phyloP scores from a whole-genome alignment of 2,888 invertebrate genomes.

The Thecophora atra region DNA sequence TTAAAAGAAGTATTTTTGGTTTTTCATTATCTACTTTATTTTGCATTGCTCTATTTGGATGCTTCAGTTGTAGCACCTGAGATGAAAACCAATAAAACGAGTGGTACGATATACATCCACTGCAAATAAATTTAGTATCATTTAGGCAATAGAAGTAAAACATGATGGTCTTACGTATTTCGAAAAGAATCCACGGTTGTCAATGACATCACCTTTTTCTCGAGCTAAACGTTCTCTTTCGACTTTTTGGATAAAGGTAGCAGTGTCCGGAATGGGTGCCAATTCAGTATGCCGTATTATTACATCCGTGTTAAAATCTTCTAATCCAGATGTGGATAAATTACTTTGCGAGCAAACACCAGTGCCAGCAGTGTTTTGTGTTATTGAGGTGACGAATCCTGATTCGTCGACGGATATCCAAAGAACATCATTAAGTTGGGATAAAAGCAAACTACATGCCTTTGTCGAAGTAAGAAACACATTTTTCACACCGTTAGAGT shows the following conservation, averaged over 20 bases:
- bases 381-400: conserved; percentile 81
- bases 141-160: background rate
- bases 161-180: conserved; percentile 87
- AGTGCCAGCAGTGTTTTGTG: conserved; percentile 68
- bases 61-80: conserved; percentile 85
- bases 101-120: conserved; percentile 99
- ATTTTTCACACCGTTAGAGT: conserved; percentile 74
- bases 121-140: conserved; percentile 68
- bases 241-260: conserved; percentile 90
- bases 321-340: conserved; percentile 63
- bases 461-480: conserved; percentile 82
- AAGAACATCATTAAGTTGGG: conserved; percentile 80
- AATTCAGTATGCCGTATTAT: conserved; percentile 81
- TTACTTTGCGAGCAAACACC: conserved; percentile 48
- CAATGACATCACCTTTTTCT: conserved; percentile 89
- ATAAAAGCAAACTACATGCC: conserved; percentile 81
- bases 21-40: too few species aligned
- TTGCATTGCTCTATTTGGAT: conserved; percentile 48
- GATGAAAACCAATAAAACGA: conserved; percentile 88
- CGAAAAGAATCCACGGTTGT: conserved; percentile 93
- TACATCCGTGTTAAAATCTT: conserved; percentile 79
- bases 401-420: conserved; percentile 82
- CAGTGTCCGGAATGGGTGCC: conserved; percentile 94
- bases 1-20: too few species aligned
- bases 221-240: conserved; percentile 90